phyloP scores from a whole-genome alignment of 35 echinoderm and acorn worm genomes.

The Heliocidaris erythrogramma region DNA sequence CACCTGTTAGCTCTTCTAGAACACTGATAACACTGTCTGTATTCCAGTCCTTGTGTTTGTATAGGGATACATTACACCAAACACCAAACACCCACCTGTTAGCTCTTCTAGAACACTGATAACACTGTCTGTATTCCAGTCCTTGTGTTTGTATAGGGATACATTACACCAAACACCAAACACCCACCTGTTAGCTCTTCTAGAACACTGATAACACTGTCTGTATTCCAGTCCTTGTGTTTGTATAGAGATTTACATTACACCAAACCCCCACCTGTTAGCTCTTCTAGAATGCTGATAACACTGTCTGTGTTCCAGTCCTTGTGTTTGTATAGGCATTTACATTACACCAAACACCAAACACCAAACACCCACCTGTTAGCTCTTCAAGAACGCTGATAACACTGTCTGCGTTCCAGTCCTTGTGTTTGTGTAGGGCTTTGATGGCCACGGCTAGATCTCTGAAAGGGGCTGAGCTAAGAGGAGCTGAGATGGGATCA shows the following conservation, averaged over 20 bases:
- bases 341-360: too few relatives aligned
- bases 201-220: too few relatives aligned
- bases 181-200: too few relatives aligned
- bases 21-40: constrained; percentile 89
- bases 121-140: too few relatives aligned
- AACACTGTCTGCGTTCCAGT: constrained; percentile 85
- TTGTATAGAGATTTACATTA: too few relatives aligned
- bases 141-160: too few relatives aligned
- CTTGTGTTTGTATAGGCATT: constrained; percentile 51
- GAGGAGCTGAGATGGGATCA: neutral
- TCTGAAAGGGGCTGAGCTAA: constrained; percentile 31
- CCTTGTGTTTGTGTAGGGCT: constrained; percentile 62
- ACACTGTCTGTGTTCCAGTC: constrained; percentile 79
- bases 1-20: constrained; percentile 84
- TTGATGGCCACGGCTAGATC: constrained; percentile 87
- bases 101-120: too few relatives aligned
- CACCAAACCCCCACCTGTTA: constrained; percentile 87
- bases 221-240: too few relatives aligned
- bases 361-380: constrained; percentile 56
- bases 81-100: too few relatives aligned
- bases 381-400: constrained; percentile 95
- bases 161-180: too few relatives aligned
- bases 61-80: too few relatives aligned
- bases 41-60: constrained; percentile 70
- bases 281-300: constrained; percentile 85